A percentile compares a stretch with the other conserved stretches of the same genome.
phyloP scores from a whole-genome alignment of 1,140 invertebrate genomes.

The Artemia franciscana region DNA sequence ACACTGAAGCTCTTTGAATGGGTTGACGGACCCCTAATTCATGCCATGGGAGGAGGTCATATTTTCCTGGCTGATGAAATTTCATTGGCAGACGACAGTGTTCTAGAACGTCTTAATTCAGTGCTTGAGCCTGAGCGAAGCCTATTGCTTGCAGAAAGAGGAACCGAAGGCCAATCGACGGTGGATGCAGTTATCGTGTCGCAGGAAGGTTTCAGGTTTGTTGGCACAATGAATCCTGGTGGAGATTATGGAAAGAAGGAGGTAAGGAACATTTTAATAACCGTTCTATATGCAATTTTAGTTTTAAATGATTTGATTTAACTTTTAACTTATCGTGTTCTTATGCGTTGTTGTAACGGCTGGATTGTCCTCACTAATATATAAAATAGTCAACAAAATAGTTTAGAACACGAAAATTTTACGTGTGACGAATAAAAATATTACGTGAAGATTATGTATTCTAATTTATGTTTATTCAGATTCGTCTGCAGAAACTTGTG shows the following conservation, averaged over 20 bases:
- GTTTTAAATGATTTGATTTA: too few species aligned
- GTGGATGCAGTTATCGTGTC: constrained; percentile 37
- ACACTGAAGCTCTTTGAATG: constrained; percentile 66
- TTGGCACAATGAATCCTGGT: constrained; percentile 99
- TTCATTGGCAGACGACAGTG: constrained; percentile 93
- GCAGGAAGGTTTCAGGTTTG: constrained; percentile 54
- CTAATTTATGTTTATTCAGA: too few species aligned
- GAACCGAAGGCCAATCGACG: constrained; percentile 24
- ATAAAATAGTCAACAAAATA: too few species aligned
- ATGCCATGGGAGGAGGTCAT: constrained; percentile 63
- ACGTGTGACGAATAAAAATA: too few species aligned
- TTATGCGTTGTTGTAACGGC: too few species aligned
- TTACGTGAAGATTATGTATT: too few species aligned
- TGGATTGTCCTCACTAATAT: too few species aligned
- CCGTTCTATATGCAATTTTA: too few species aligned
- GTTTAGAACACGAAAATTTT: too few species aligned
- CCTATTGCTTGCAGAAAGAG: constrained; percentile 73
- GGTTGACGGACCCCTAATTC: constrained; percentile 84
- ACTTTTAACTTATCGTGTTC: too few species aligned
- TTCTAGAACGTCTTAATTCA: constrained; percentile 89
- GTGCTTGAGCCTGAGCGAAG: constrained; percentile 72
- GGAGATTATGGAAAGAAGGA: constrained; percentile 99
- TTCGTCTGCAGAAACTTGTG: too few species aligned
- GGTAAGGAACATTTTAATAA: too few species aligned
- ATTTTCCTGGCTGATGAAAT: constrained; percentile 96